Base-by-base conservation (phyloP, 2,797 vertebrate genomes). In the Triplophysa bombifrons region DNA sequence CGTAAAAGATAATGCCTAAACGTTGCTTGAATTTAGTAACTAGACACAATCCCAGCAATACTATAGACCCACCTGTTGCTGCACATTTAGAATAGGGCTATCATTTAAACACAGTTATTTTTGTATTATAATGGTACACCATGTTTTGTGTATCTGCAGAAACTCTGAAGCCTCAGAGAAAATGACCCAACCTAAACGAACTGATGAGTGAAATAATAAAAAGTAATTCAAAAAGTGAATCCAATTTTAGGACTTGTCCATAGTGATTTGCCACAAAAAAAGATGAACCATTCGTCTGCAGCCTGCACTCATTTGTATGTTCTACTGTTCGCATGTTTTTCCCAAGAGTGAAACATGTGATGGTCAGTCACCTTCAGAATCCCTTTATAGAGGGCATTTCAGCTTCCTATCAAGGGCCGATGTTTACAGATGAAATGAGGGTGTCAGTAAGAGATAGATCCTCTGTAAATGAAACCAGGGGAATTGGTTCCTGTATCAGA, bases 401-500 rank as follows among this genome's bases (percentile, higher is more conserved):
- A 63, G 38, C 12, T 58, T 14, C 34, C 13, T 41, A 56, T 53
- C 44, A 77, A 20, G 69, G 16, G 41, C 56, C 55, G 75, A 71
- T 78, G 64, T 78, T 80, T 82, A 74, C 73, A 22, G 63, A 72
- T 74, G 46, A 50, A 48, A 25, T 61, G 50, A 51, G 12, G 20
- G 75, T 61, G 64, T 51, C 30, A 72, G 61, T n/a, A n/a, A 17
- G 38, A 46, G 65, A 74, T 55, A n/a, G 25, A 79, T 70, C 34
- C 34, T 34, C 53, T 51, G 17, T 64, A 55, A 51, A 78, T 38
- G 41, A 48, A 71, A 14, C 10, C 20, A 12, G 27, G 51, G 66
- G 66, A 75, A 74, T 71, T 75, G 65, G 50, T 79, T 66, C 76
- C 76, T 79, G 76, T 64, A 61, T 79, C 72, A 79, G 65, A 83